Evolutionary conservation across 2,113 vertebrate genomes (phyloP), one percentile per base, ranked within the genome.

Genomic region (Neopipo cinnamomea): DNA sequence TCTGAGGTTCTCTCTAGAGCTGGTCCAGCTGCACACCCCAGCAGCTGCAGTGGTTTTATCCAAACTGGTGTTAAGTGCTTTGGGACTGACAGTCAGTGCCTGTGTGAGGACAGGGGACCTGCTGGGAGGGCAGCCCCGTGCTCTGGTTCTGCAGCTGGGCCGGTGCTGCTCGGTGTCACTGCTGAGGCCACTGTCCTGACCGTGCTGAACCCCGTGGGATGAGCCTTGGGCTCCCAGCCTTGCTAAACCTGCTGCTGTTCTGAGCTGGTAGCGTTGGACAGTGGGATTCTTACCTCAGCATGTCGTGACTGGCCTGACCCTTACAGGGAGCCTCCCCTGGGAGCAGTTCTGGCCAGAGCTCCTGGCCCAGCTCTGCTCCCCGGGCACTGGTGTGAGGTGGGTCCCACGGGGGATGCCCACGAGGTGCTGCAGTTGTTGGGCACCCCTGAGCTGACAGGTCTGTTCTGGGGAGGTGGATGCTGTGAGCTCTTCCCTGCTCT

Each of bases 91-190:
- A 8, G 5, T 41, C 17, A 1, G 23, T 61, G 53, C 17, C 12
- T 8, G 39, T 75, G 87, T 35, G 78, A 22, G 70, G 24, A 8
- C 62, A 10, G 70, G 46, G 68, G 4, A 35, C 59, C 50, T 80
- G 76, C 44, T 28, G 68, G 31, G 37, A 27, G 71, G 25, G 71
- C 3, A 11, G n/a, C 11, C 61, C 61, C 4, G 11, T 30, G 61
- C 62, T 47, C n/a, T 89, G 78, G 12, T 41, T 21, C 33, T 39
- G 23, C 59, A 81, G 76, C 68, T 1, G 0, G 35, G 5, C 59
- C 0, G 1, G 33, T 22, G 42, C 75, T n/a, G 67, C 50, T 42
- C 0, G 0, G 11, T 11, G 7, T 63, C 58, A 0, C 22, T 24
- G 63, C 56, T 49, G 65, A 21, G 37, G 52, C 37, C 67, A 8